phyloP scores from a whole-genome alignment of 1,140 invertebrate genomes.

The Drosophila chauvacae region DNA sequence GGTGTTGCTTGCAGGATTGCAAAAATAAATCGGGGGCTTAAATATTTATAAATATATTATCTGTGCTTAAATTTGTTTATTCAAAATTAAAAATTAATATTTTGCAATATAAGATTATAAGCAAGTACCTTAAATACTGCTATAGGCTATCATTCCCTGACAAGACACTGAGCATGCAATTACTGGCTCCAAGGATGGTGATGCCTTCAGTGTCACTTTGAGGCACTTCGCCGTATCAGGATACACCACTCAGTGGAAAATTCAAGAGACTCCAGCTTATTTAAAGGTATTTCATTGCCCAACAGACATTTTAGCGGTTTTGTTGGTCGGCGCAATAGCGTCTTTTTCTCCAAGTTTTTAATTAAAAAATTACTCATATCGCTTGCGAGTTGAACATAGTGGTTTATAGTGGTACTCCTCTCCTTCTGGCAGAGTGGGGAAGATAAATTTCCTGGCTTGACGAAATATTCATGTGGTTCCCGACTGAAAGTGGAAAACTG shows the following conservation, averaged over 20 bases:
- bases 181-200: conserved; percentile 14
- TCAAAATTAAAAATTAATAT: no score
- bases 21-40: no score
- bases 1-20: no score
- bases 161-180: conserved; percentile 38
- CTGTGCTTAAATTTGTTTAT: no score
- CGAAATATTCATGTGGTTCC: conserved; percentile 76
- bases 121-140: no score
- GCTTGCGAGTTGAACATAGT: conserved; percentile 6
- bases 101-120: no score
- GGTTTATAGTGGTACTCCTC: conserved; percentile 3
- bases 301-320: conserved; percentile 57
- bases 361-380: conserved; percentile 79
- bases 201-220: conserved; percentile 1
- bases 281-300: conserved; percentile 22
- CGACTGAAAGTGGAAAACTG: conserved; percentile 47
- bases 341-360: conserved; percentile 60
- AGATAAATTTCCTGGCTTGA: conserved; percentile 74
- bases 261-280: background rate
- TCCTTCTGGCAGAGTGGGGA: background rate
- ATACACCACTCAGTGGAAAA: background rate
- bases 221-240: conserved; percentile 7
- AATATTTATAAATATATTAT: no score
- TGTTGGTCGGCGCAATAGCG: conserved; percentile 15
- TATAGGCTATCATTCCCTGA: background rate